Base-by-base conservation (phyloP, 2,888 invertebrate species). In the Perizoma flavofasciatum region DNA sequence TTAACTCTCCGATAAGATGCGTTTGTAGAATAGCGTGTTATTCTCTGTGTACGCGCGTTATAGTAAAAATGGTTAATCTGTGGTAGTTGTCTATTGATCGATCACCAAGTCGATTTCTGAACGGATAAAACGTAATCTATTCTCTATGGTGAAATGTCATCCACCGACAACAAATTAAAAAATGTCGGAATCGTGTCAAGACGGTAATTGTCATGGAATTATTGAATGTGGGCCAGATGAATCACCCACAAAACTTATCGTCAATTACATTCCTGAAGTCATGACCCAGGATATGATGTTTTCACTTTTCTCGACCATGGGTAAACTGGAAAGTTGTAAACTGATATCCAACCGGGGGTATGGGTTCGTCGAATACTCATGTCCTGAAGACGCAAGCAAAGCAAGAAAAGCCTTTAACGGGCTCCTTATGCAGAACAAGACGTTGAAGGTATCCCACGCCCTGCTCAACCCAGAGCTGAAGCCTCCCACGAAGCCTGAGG, bases 181-280 rank as follows among this genome's bases (percentile, higher is more conserved):
- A 92, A 92, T 92, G 92, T 92, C 92, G 92, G 92, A 92, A 89
- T 92, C 92, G 92, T 92, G 92, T 92, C 92, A 92, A 88, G 92
- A 92, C 89, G 91, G 88, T 91, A 92, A 90, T 91, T 92, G 92
- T 92, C 92, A 92, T 85, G 92, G 89, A 89, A 90, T 80, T 89
- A 89, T 84, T 83, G 92, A 92, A 87, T 89, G 82, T 89, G 88
- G 92, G 80, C 86, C 92, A 72, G 92, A 92, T 75, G 92, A 92
- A 89, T 92, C 92, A 82, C 92, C 92, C 74, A 93, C 92, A 71
- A 93, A 93, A 85, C 92, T 93, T 85, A 93, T 93, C 82, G 90
- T 93, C 85, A 93, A 93, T 88, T 93, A 93, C 85, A 92, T 93
- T 88, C 92, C 92, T 78, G 92, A 93, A 88, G 90, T 92, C 83